Base-by-base conservation (phyloP, 2,888 invertebrate species). In the Apodemia mormo region DNA sequence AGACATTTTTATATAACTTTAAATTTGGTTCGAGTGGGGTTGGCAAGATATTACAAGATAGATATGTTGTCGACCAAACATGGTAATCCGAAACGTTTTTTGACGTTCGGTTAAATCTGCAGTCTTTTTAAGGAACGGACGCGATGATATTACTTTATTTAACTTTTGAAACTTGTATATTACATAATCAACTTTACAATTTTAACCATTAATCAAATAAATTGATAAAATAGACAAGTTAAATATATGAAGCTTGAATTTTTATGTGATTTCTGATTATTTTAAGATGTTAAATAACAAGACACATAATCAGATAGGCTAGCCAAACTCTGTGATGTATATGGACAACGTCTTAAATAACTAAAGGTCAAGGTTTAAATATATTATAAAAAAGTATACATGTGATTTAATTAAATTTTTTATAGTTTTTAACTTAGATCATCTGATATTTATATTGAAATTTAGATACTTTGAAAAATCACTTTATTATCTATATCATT, bases 381-480 rank as follows among this genome's bases (percentile, higher is more conserved):
- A 56, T 22, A 58, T 30, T 40, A 54, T n/a, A 33, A 58, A 58
- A 58, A 58, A 58, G 29, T 33, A 58, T 29, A 58, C 30, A 58
- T 12, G 30, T 12, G 58, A 58, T 56, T 12, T 58, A 3, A 33
- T 29, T 3, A 29, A 7, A 0, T 30, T 12, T 30, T 58, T 12
- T 58, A 33, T 58, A 29, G 12, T 58, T 7, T 33, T 58, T 58
- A 43, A 43, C 43, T 43, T 43, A 43, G 43, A 43, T 43, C 10
- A 43, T 43, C 43, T 10, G 2, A 10, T 43, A 43, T 43, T 43
- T 10, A 43, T 43, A 2, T 43, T 43, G 43, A 10, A 2, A 45
- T 45, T 45, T 9, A 10, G 9, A 45, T 45, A 45, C 10, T 9
- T 2, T 10, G 2, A 45, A 45, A 22, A 22, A 22, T 22, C 22